Evolutionary conservation across 2,797 vertebrate species (phyloP).

Genomic region (Gobionotothen gibberifrons): DNA sequence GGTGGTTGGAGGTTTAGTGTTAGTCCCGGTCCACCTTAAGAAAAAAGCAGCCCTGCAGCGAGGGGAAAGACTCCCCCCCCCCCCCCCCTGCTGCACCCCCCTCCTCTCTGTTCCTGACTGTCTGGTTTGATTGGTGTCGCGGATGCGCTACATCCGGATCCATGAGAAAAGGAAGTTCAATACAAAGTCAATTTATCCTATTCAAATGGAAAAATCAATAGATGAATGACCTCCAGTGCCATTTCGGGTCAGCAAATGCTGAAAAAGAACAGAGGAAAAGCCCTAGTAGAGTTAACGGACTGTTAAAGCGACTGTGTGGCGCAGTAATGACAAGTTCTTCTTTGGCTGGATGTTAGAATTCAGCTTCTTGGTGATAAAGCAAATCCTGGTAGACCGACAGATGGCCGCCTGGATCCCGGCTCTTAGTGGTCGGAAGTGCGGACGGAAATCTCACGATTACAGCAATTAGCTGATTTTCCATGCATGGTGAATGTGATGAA

Average conservation of each 20-base stretch:
- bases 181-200: slow-evolving; percentile 85
- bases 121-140: slow-evolving; percentile 85
- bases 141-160: slow-evolving; percentile 85
- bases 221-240: slow-evolving; percentile 68
- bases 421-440: slow-evolving; percentile 75
- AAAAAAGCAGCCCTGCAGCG: slow-evolving; percentile 70
- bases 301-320: slow-evolving; percentile 29
- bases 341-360: slow-evolving; percentile 31
- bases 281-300: slow-evolving; percentile 12
- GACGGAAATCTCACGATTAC: slow-evolving; percentile 78
- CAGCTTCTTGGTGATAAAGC: slow-evolving; percentile 52
- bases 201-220: slow-evolving; percentile 85
- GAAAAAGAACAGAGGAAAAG: slow-evolving; percentile 8
- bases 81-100: slow-evolving; percentile 29
- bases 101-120: slow-evolving; percentile 72
- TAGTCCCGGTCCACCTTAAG: slow-evolving; percentile 77
- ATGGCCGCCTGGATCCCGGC: slow-evolving; percentile 67
- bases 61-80: slow-evolving; percentile 58
- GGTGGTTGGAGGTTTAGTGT: not conserved
- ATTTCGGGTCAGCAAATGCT: slow-evolving; percentile 60
- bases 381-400: slow-evolving; percentile 60
- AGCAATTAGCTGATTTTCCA: slow-evolving; percentile 78
- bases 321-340: slow-evolving; percentile 6
- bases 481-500: slow-evolving; percentile 72
- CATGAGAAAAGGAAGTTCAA: slow-evolving; percentile 85